Conservation (phyloP, 2,113 vertebrate species). For the Corythornis vintsioides region DNA sequence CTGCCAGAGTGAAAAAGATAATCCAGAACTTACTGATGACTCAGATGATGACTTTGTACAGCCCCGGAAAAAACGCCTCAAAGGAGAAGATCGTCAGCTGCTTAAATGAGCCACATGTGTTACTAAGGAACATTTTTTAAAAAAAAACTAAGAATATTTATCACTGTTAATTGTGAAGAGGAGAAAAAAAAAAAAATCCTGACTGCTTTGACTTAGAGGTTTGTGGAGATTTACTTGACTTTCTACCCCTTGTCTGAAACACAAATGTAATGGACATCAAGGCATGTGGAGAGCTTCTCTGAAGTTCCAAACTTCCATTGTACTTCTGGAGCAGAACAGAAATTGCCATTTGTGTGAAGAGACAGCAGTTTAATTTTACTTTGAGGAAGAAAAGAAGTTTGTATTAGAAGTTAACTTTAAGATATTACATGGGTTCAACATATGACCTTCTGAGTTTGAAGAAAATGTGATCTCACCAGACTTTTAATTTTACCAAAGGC, state of each 20-base stretch:
- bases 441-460: conserved; percentile 60
- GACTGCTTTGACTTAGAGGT: conserved; percentile 49
- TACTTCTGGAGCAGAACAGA: conserved; percentile 23
- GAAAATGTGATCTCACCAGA: conserved; percentile 56
- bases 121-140: conserved; percentile 7
- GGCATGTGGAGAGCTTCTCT: neutral
- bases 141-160: conserved; percentile 32
- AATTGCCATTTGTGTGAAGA: neutral
- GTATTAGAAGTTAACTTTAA: conserved; percentile 38
- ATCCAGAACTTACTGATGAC: conserved; percentile 72
- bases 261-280: neutral
- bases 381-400: conserved; percentile 40
- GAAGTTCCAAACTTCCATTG: conserved; percentile 29
- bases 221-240: conserved; percentile 55
- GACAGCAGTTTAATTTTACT: conserved; percentile 40
- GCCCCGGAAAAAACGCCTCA: conserved; percentile 81
- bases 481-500: conserved; percentile 66
- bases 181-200: neutral
- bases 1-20: conserved; percentile 69
- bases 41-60: conserved; percentile 82
- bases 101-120: conserved; percentile 63
- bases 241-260: neutral
- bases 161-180: conserved; percentile 49
- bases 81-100: conserved; percentile 77
- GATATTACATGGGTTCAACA: conserved; percentile 50